Evolutionary conservation across 2,797 vertebrate genomes (phyloP).

Genomic region (Cossypha caffra): DNA sequence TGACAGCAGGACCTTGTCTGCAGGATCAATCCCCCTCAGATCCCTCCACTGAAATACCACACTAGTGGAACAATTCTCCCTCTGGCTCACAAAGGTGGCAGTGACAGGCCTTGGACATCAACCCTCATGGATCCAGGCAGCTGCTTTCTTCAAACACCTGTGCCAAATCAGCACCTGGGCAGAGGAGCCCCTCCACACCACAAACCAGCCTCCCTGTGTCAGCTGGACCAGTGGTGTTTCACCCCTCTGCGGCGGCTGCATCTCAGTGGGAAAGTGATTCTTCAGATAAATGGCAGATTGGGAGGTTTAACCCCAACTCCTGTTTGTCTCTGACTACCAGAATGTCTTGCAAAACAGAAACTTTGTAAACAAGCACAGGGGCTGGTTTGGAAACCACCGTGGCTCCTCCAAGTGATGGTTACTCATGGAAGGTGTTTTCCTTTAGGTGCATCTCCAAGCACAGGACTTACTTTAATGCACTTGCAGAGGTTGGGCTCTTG

Average conservation of each 20-base stretch:
- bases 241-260: accelerated
- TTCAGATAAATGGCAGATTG: neutral
- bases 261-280: constrained; percentile 2
- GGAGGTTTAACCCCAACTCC: neutral
- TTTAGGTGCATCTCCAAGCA: neutral
- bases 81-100: neutral
- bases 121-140: accelerated
- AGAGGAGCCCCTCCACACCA: neutral
- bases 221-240: neutral
- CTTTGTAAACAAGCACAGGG: neutral
- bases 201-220: neutral
- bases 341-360: constrained; percentile 44
- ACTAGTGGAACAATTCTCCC: accelerated
- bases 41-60: accelerated
- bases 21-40: neutral
- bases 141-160: neutral
- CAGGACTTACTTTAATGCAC: neutral
- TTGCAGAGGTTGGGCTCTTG: neutral
- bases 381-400: neutral
- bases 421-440: neutral
- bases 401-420: neutral
- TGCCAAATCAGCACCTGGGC: neutral
- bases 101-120: neutral
- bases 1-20: neutral
- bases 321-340: neutral